Evolutionary conservation across 2,113 vertebrate species (phyloP).

Genomic region (Carettochelys insculpta): DNA sequence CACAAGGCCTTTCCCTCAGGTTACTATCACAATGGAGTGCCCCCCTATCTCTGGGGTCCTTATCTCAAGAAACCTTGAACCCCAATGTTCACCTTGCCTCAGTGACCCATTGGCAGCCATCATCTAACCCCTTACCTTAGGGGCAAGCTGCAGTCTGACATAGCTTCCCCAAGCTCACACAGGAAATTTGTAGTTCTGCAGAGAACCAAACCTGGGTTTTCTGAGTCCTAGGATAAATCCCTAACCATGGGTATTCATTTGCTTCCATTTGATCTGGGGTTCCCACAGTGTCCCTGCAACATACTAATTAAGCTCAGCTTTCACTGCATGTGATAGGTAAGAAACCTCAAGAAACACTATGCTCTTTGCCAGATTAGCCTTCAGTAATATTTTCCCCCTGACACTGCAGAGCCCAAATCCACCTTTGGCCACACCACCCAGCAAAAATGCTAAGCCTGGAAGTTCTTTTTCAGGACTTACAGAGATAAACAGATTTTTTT

Average conservation of each 20-base stretch:
- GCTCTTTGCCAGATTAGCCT: neutral
- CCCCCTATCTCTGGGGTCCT: no score
- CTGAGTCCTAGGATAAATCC: neutral
- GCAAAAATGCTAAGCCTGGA: neutral
- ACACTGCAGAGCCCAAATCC: neutral
- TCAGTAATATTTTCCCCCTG: neutral
- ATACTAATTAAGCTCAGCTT: neutral
- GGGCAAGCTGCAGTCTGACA: no score
- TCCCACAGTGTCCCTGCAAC: neutral
- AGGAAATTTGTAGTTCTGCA: neutral
- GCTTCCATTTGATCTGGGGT: neutral
- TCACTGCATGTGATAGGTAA: neutral
- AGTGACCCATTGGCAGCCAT: no score
- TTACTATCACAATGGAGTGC: no score
- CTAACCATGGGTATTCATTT: neutral
- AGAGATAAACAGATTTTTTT: conserved; percentile 30
- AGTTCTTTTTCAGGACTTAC: conserved; percentile 28
- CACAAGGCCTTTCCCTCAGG: no score
- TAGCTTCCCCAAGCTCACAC: neutral
- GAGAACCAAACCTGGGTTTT: neutral
- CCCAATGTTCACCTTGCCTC: no score
- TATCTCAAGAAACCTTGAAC: no score
- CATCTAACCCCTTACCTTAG: no score
- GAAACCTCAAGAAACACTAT: neutral
- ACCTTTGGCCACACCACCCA: neutral